phyloP scores from a whole-genome alignment of 1,140 invertebrate genomes.

The Drosophila suzukii region DNA sequence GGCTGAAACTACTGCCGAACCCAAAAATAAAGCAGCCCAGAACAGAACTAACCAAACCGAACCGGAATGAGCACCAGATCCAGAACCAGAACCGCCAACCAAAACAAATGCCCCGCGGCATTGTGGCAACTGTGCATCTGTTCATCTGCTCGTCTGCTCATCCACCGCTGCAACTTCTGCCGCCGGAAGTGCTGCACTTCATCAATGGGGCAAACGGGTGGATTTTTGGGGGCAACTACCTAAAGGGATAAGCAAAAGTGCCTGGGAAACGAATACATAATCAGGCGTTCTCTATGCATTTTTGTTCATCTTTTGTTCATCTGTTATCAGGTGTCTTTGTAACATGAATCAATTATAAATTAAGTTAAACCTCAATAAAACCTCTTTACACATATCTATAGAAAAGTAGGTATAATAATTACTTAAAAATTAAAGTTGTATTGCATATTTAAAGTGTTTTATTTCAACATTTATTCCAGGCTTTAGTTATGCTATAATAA shows the following conservation, averaged over 20 bases:
- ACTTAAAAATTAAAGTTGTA: no score
- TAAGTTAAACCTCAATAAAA: no score
- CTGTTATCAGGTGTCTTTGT: no score
- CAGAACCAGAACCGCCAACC: conserved; percentile 31
- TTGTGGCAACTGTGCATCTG: conserved; percentile 29
- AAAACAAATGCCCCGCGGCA: conserved; percentile 46
- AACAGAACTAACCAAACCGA: neutral
- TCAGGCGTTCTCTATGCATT: neutral
- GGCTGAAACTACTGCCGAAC: conserved; percentile 12
- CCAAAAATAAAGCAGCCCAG: conserved; percentile 23
- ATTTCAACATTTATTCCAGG: no score
- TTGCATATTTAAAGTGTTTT: no score
- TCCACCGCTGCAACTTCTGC: conserved; percentile 11
- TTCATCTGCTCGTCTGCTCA: conserved; percentile 13
- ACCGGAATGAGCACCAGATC: conserved; percentile 1
- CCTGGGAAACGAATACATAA: neutral
- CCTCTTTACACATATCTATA: no score
- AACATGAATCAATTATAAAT: no score
- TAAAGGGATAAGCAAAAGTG: neutral
- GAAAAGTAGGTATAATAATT: no score
- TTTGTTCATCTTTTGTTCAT: neutral
- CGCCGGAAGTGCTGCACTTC: conserved; percentile 6
- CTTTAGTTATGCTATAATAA: no score
- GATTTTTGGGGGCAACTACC: neutral
- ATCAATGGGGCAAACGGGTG: neutral